Evolutionary conservation across 2,888 invertebrate genomes (phyloP).

Genomic region (Acleris emargana): DNA sequence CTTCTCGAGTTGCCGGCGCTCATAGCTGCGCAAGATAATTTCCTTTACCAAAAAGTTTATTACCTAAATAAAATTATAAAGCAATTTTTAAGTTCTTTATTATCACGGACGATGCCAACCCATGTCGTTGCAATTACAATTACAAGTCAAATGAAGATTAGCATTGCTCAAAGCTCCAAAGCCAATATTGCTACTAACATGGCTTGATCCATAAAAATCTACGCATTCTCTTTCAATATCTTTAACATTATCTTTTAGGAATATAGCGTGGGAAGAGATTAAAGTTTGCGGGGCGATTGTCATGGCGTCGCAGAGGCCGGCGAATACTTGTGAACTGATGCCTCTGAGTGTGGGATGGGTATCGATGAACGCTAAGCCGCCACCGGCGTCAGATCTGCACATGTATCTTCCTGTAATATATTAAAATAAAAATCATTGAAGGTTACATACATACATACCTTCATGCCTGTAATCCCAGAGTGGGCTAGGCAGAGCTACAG

Average conservation of each 20-base stretch:
- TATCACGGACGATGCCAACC: neutral
- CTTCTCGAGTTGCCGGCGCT: too few species aligned
- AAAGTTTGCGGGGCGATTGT: neutral
- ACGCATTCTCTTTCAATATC: neutral
- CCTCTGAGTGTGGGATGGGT: neutral
- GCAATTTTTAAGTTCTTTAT: neutral
- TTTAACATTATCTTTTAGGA: neutral
- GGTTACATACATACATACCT: too few species aligned
- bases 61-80: too few species aligned
- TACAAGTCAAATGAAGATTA: neutral
- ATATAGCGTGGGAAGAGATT: neutral
- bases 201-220: neutral
- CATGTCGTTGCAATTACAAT: neutral
- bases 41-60: too few species aligned
- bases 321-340: neutral
- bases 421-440: too few species aligned
- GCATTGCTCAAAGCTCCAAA: neutral
- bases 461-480: too few species aligned
- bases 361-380: neutral
- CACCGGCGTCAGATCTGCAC: neutral
- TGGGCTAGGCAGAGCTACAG: too few species aligned
- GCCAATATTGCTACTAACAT: neutral
- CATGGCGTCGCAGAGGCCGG: neutral
- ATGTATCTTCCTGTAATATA: slow-evolving; percentile 1
- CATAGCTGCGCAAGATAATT: too few species aligned